A percentile compares a stretch with the other conserved stretches of the same genome.
Evolutionary conservation across 2,797 vertebrate species (phyloP).

Genomic region (Ciconia nigra): DNA sequence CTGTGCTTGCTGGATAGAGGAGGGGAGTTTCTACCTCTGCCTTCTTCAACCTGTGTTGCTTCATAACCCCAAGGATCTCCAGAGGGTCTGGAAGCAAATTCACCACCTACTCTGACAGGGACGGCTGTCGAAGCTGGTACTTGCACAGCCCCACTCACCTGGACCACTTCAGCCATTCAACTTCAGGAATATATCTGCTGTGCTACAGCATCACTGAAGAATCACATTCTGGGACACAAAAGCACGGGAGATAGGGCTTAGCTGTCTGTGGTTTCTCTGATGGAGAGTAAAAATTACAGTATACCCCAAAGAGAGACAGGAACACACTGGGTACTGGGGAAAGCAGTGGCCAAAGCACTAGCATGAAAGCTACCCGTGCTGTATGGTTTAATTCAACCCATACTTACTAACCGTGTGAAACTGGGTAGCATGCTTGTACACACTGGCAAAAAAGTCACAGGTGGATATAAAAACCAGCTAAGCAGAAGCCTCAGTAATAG

Average conservation of each 20-base stretch:
- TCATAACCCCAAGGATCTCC: background rate
- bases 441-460: background rate
- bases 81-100: background rate
- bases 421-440: background rate
- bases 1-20: background rate
- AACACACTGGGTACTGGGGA: background rate
- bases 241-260: background rate
- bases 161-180: background rate
- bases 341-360: background rate
- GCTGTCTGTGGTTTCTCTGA: no score
- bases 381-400: background rate
- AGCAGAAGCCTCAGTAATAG: background rate
- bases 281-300: background rate
- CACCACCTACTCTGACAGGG: background rate
- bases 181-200: background rate
- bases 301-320: accelerated
- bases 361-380: accelerated
- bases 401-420: background rate
- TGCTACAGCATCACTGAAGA: background rate
- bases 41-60: background rate
- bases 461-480: background rate
- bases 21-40: background rate
- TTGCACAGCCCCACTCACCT: background rate
- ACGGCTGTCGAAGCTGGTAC: background rate
- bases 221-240: background rate